Evolutionary conservation across 2,888 invertebrate genomes (phyloP).

Genomic region (Andrena camellia): DNA sequence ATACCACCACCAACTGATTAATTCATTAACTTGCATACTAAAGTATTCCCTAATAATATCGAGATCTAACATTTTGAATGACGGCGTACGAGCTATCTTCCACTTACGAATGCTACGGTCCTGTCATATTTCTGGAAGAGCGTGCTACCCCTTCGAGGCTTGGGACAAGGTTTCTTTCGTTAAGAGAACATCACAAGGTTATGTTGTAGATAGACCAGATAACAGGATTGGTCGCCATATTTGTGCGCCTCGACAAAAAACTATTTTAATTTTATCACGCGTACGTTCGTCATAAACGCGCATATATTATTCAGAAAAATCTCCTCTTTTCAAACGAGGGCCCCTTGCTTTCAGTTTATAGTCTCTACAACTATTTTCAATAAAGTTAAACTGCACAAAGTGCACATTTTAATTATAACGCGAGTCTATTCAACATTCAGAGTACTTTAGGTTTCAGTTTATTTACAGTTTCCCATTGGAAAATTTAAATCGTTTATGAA

Average conservation of each 20-base stretch:
- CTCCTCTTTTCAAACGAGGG: background rate
- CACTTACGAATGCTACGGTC: conserved; percentile 51
- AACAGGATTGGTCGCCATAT: conserved; percentile 58
- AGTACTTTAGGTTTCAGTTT: background rate
- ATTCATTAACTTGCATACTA: conserved; percentile 76
- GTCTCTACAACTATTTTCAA: background rate
- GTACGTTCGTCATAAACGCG: background rate
- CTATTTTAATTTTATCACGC: background rate
- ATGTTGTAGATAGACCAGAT: conserved; percentile 45
- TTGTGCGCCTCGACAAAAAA: conserved; percentile 43
- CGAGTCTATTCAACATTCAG: background rate
- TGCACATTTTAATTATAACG: background rate
- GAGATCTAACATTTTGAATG: conserved; percentile 68
- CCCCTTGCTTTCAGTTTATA: background rate
- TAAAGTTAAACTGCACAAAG: background rate
- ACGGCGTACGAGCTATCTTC: conserved; percentile 28
- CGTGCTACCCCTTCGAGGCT: conserved; percentile 21
- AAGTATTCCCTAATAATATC: conserved; percentile 72
- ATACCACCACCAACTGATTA: conserved; percentile 80
- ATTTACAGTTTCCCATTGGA: background rate
- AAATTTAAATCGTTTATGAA: conserved; percentile 5
- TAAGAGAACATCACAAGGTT: conserved; percentile 51
- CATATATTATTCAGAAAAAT: background rate
- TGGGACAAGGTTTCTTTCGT: conserved; percentile 33
- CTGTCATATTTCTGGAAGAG: conserved; percentile 56